Percentiles rank a stretch among this genome's conserved stretches.
phyloP scores from a whole-genome alignment of 2,113 vertebrate species.

The Seriola dumerili region DNA sequence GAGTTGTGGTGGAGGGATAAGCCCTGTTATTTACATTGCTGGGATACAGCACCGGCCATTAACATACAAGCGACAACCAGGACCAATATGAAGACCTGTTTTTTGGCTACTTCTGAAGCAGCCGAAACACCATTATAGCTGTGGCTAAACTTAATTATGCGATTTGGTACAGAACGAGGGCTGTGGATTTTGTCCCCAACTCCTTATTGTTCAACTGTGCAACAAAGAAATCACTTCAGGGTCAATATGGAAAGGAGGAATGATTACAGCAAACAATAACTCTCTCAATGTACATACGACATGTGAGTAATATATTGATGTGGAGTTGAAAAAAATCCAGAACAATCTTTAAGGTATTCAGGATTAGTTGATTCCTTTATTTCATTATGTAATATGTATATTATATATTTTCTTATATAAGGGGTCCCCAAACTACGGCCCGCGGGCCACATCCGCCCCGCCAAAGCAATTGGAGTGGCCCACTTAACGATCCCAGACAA shows the following conservation, averaged over 20 bases:
- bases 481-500: too few species aligned
- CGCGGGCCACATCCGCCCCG: too few species aligned
- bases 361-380: not conserved
- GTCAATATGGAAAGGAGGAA: not conserved
- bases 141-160: not conserved
- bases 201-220: not conserved
- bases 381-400: not conserved
- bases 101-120: not conserved
- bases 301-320: not conserved
- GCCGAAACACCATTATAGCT: not conserved
- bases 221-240: not conserved
- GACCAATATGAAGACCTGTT: not conserved
- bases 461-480: too few species aligned
- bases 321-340: not conserved
- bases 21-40: too few species aligned
- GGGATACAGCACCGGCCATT: too few species aligned
- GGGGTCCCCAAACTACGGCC: too few species aligned
- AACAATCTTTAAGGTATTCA: not conserved
- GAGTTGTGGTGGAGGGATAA: not conserved
- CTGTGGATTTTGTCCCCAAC: not conserved
- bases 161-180: too few species aligned
- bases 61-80: too few species aligned
- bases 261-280: not conserved
- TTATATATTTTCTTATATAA: not conserved
- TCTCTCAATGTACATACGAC: not conserved